Evolutionary conservation across 2,113 vertebrate species (phyloP).

Genomic region (Regulus satrapa): DNA sequence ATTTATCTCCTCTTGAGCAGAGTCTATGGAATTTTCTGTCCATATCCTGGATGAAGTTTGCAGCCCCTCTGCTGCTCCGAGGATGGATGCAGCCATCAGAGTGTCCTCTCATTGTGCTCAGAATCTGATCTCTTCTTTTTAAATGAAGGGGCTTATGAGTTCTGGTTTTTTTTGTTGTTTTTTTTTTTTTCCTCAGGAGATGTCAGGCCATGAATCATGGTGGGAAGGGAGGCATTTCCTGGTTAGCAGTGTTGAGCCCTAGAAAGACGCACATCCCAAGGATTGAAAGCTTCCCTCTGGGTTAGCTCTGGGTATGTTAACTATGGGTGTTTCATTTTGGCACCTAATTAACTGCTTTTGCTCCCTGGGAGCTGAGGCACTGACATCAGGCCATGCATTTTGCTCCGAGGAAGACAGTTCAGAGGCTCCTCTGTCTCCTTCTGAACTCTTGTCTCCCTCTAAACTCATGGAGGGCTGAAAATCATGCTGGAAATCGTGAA

Average conservation of each 20-base stretch:
- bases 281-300: background rate
- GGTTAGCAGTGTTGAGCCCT: background rate
- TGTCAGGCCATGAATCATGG: constrained; percentile 17
- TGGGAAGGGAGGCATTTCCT: constrained; percentile 40
- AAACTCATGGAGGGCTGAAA: background rate
- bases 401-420: background rate
- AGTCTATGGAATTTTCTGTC: background rate
- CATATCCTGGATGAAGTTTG: background rate
- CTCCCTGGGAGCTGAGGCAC: background rate
- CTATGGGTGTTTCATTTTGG: background rate
- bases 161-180: background rate
- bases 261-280: background rate
- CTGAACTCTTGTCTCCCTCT: background rate
- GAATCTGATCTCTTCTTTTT: background rate
- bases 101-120: background rate
- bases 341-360: background rate
- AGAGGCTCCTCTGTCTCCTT: background rate
- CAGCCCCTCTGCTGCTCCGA: background rate
- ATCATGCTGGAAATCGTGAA: background rate
- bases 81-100: rapidly evolving
- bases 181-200: background rate
- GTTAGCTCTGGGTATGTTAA: background rate
- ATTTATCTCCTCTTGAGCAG: background rate
- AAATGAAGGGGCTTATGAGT: background rate
- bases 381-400: background rate